A percentile compares a stretch with the other conserved stretches of the same genome.
phyloP scores from a whole-genome alignment of 2,797 vertebrate genomes.

The Aeoliscus strigatus region DNA sequence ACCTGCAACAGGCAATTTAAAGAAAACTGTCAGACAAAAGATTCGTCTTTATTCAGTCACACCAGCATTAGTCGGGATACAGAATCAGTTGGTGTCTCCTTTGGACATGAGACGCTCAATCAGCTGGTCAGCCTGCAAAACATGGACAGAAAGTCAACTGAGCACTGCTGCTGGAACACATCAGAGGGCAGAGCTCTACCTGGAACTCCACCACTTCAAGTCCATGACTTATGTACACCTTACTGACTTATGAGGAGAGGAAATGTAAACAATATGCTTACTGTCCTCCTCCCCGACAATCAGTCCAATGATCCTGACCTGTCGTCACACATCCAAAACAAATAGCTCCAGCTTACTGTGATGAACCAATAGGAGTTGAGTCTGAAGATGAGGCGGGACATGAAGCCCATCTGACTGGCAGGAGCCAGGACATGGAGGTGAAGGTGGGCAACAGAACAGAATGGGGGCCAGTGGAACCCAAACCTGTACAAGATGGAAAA shows the following conservation, averaged over 20 bases:
- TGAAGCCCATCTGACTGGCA: conserved; percentile 85
- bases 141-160: conserved; percentile 13
- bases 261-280: not conserved
- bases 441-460: conserved; percentile 90
- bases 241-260: not conserved
- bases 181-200: too few species aligned
- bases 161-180: not conserved
- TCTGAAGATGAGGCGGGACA: conserved; percentile 86
- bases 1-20: too few species aligned
- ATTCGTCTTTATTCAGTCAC: too few species aligned
- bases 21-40: too few species aligned
- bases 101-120: conserved; percentile 82
- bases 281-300: not conserved
- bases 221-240: not conserved
- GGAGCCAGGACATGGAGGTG: conserved; percentile 96
- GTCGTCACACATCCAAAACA: not conserved
- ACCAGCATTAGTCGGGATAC: too few species aligned
- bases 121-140: conserved; percentile 86
- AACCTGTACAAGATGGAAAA: conserved; percentile 74
- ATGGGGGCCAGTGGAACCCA: conserved; percentile 95
- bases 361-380: conserved; percentile 94
- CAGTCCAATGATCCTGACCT: not conserved
- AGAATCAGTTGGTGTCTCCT: conserved; percentile 71
- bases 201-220: not conserved
- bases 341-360: conserved; percentile 75